Evolutionary conservation across 2,888 invertebrate genomes (phyloP).

Genomic region (Andrena marginata): DNA sequence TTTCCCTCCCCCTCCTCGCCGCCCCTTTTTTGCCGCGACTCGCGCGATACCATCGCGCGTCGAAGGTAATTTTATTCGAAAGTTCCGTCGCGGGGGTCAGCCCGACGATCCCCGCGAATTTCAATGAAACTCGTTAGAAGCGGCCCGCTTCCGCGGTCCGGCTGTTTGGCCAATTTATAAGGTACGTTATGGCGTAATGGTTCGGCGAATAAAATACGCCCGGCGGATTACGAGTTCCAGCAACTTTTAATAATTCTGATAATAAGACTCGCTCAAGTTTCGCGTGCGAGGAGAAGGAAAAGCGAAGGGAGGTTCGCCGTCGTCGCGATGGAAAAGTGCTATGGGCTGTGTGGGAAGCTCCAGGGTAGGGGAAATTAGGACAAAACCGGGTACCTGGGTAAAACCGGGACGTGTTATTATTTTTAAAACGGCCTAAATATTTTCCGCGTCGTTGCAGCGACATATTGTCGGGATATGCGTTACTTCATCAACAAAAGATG

Average conservation of each 20-base stretch:
- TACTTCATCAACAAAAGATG: too few relatives aligned
- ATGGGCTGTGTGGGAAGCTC: not conserved
- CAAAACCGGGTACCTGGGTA: too few relatives aligned
- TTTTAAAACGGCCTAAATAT: too few relatives aligned
- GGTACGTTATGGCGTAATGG: slow-evolving; percentile 46
- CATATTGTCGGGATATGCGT: too few relatives aligned
- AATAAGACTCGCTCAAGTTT: slow-evolving; percentile 26
- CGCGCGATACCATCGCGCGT: slow-evolving; percentile 43
- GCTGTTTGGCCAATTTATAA: slow-evolving; percentile 50
- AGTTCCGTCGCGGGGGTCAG: slow-evolving; percentile 18
- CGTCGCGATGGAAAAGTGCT: not conserved
- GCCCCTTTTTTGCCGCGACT: not conserved
- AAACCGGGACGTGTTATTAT: too few relatives aligned
- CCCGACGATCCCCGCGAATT: slow-evolving; percentile 37
- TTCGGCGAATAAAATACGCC: slow-evolving; percentile 33
- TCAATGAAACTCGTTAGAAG: slow-evolving; percentile 55
- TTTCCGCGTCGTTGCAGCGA: too few relatives aligned
- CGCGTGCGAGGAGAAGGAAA: not conserved
- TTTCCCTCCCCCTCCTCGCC: not conserved
- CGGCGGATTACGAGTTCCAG: slow-evolving; percentile 33
- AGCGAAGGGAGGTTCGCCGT: not conserved
- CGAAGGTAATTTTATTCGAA: slow-evolving; percentile 43
- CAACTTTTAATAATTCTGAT: slow-evolving; percentile 42
- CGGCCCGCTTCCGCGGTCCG: slow-evolving; percentile 35
- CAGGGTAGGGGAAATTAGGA: too few relatives aligned